Base-by-base conservation (phyloP, 2,113 vertebrate genomes). In the Trinectes maculatus region DNA sequence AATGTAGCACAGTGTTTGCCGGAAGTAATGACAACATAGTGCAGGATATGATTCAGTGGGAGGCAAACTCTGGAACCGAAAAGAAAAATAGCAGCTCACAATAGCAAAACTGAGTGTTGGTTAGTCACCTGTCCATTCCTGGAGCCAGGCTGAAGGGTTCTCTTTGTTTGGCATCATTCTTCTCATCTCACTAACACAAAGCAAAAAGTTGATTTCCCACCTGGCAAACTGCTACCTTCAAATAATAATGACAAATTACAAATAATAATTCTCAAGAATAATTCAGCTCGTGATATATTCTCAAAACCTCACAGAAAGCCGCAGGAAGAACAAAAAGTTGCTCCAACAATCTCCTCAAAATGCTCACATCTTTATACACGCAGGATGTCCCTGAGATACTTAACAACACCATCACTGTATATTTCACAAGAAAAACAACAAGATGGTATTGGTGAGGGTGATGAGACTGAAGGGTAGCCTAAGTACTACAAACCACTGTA, bases 1-100 rank as follows among this genome's bases (percentile, higher is more conserved):
- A 78, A 64, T 18, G 71, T 34, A 21, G 70, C 49, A 2, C 48
- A 39, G 46, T 51, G 62, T 53, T 60, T 43, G 28, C 61, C 56
- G 53, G 36, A 36, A 43, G 9, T 13, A 21, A 62, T 40, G 24
- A 56, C 48, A 63, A 53, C 24, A 25, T 43, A 25, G 44, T 3
- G 15, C 34, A 53, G 1, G n/a, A 37, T 40, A 48, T 19, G 64
- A 74, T 24, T 73, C 54, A 79, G 1, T 54, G 24, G 34, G 52
- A 44, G 9, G 3, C 36, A 12, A 43, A 61, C 40, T 22, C 24
- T 56, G 26, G 15, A 43, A 55, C 12, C n/a, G 39, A 19, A 61
- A 62, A 19, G 22, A 36, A 29, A n/a, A 60, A 73, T 39, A 40
- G 12, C 12, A 40, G 3, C 1, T 8, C 11, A 60, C 33, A 70